Evolutionary conservation across 2,113 vertebrate genomes (phyloP).

Genomic region (Anolis carolinensis): DNA sequence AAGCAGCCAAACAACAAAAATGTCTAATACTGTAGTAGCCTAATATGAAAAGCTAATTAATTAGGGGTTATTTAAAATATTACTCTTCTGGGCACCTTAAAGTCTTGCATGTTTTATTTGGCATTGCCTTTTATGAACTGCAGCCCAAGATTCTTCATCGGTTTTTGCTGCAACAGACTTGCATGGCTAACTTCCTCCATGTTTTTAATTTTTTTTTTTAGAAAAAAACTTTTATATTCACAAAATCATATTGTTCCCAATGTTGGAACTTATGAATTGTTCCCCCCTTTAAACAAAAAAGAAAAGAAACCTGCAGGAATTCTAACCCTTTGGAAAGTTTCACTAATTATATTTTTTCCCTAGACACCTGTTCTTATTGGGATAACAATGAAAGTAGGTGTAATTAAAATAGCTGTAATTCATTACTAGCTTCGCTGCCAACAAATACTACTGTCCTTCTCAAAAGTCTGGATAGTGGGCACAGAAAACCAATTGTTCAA

Average conservation of each 20-base stretch:
- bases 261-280: not conserved
- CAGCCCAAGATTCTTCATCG: too few species aligned
- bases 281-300: constrained; percentile 5
- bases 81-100: too few species aligned
- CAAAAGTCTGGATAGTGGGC: constrained; percentile 51
- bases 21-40: not conserved
- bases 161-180: too few species aligned
- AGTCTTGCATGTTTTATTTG: too few species aligned
- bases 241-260: too few species aligned
- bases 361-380: constrained; percentile 27
- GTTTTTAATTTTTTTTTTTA: constrained; percentile 45
- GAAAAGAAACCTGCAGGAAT: not conserved
- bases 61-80: not conserved
- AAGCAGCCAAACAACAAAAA: not conserved
- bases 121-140: too few species aligned
- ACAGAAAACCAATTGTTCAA: constrained; percentile 59
- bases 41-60: constrained; percentile 30
- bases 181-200: constrained; percentile 59
- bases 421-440: constrained; percentile 47
- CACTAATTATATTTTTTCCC: constrained; percentile 22
- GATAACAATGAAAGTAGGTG: constrained; percentile 47
- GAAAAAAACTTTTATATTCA: constrained; percentile 8
- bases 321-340: constrained; percentile 7
- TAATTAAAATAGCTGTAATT: constrained; percentile 59
- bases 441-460: constrained; percentile 55